Base-by-base conservation (phyloP, 2,888 invertebrate species). In the Agrochola lota region DNA sequence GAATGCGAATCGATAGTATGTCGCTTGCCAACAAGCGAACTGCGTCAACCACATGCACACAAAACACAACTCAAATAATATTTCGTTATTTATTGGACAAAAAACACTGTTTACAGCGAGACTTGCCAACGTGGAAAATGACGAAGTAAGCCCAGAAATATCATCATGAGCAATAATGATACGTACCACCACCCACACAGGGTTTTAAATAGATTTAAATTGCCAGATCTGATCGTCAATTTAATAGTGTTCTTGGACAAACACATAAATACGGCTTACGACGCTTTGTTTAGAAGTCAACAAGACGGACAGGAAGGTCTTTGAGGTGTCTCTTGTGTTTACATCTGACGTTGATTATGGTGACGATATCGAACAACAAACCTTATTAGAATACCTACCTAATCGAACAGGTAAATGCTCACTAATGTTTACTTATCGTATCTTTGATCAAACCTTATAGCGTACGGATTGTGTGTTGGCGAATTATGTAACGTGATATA, bases 101-200 rank as follows among this genome's bases (percentile, higher is more conserved):
- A 89, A 89, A 88, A 88, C 84, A 49, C 74, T 93, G 91, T 92
- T 92, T 92, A 91, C 91, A 83, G 86, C 73, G 78, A 87, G 67
- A 82, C 81, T 88, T 92, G 92, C 91, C 92, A 92, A 90, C 88
- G 86, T 89, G 86, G 86, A 93, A 93, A 91, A 92, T 94, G 92
- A 93, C 91, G 91, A 92, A 93, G 91, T 89, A 84, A 84, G 85
- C 84, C 86, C 91, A 92, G 85, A 92, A 92, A 93, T 93, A 93
- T 83, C 81, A 72, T 76, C 70, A 87, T 90, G 89, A 91, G 87
- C 90, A 88, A 92, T 89, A 91, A 89, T 92, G 92, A 91, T 86
- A 91, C 93, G 90, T 91, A 91, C 77, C 62, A 63, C 82, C 91
- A 81, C 94, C 95, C 91, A 95, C 95, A 87, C 88, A 86, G 73